Conservation (phyloP, 2,888 invertebrate species). For the Danaus chrysippus region DNA sequence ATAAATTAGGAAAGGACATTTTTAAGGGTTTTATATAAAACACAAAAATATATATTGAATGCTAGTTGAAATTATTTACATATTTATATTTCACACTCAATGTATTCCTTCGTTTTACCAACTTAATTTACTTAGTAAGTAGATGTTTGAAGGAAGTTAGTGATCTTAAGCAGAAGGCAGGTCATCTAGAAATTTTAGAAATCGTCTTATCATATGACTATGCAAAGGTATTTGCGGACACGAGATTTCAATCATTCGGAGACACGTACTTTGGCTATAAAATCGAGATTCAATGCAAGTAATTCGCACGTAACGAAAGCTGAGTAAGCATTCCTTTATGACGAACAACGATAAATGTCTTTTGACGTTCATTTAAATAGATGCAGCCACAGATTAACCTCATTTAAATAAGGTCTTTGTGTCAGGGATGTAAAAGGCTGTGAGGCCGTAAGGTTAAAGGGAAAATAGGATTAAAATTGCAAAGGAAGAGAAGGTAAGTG, state of each 20-base stretch:
- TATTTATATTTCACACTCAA: too few species aligned
- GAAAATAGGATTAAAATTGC: too few species aligned
- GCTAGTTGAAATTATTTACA: too few species aligned
- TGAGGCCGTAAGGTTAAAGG: background rate
- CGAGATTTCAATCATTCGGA: conserved; percentile 23
- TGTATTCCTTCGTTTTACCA: too few species aligned
- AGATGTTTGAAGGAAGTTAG: background rate
- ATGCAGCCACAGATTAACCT: conserved; percentile 17
- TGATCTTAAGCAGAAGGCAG: background rate
- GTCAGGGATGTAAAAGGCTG: conserved; percentile 19
- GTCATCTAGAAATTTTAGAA: conserved; percentile 17
- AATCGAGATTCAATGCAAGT: conserved; percentile 19
- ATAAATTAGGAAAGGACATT: too few species aligned
- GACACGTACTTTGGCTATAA: conserved; percentile 23
- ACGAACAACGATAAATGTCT: conserved; percentile 20
- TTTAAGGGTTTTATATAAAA: too few species aligned
- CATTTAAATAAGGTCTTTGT: conserved; percentile 19
- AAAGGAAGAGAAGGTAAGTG: background rate
- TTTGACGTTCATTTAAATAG: conserved; percentile 24
- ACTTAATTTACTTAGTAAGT: too few species aligned
- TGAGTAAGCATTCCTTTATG: conserved; percentile 21
- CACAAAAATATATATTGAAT: too few species aligned
- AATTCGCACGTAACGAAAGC: conserved; percentile 26
- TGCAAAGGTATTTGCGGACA: conserved; percentile 19
- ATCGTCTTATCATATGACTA: conserved; percentile 21